A percentile compares a stretch with the other conserved stretches of the same genome.
Evolutionary conservation across 1,140 invertebrate genomes (phyloP).

Genomic region (Anadara kagoshimensis): DNA sequence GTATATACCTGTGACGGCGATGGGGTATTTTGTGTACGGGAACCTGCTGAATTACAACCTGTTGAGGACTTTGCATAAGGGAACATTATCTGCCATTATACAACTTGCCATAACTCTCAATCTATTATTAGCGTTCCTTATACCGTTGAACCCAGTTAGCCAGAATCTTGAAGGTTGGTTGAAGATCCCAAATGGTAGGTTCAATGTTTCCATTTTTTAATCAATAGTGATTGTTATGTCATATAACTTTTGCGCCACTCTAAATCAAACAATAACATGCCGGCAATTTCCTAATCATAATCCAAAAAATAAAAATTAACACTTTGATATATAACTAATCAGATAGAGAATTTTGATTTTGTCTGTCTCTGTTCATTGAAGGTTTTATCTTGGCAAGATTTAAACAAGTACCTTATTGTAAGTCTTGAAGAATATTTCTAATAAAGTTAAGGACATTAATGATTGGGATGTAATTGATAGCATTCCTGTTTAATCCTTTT

Average conservation of each 20-base stretch:
- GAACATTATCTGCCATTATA: conserved; percentile 51
- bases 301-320: not conserved
- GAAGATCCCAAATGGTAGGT: conserved; percentile 78
- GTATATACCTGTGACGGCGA: conserved; percentile 64
- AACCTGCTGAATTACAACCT: conserved; percentile 57
- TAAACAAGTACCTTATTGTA: too few relatives aligned
- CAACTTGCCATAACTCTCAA: conserved; percentile 71
- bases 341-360: too few relatives aligned
- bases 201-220: not conserved
- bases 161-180: conserved; percentile 82
- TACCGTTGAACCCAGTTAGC: conserved; percentile 74
- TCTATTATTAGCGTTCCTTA: conserved; percentile 71
- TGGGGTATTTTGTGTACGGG: conserved; percentile 64
- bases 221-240: too few relatives aligned
- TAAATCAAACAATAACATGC: not conserved
- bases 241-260: not conserved
- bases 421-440: too few relatives aligned
- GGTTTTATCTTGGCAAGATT: too few relatives aligned
- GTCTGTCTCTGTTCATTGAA: too few relatives aligned
- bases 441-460: too few relatives aligned
- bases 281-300: not conserved
- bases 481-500: too few relatives aligned
- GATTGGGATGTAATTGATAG: too few relatives aligned
- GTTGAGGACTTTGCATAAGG: conserved; percentile 49
- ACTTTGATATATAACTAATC: too few relatives aligned